These are phyloP conservation scores for Geophilus truncorum DNA, from an alignment of 2,888 invertebrate genomes.

Conservation along the genomic window DNA sequence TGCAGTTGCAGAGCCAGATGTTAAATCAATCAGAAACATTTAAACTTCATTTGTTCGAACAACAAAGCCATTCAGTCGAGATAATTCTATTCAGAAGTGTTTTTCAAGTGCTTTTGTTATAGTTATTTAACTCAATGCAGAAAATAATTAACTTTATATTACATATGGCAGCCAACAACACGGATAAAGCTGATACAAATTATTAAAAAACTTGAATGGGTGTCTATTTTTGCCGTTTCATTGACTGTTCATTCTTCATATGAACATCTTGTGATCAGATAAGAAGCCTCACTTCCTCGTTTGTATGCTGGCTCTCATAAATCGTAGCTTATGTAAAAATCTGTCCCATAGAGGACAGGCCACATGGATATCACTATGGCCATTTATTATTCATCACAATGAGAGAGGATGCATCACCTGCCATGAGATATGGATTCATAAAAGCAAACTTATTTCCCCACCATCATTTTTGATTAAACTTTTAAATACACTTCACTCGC, in stretches of 20 bases:
- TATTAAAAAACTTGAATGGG: too few relatives aligned
- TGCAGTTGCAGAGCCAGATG: too few relatives aligned
- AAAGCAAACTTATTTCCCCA: conserved; percentile 2
- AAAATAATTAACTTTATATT: too few relatives aligned
- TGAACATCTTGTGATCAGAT: conserved; percentile 3
- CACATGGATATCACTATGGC: background rate
- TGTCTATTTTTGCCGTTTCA: background rate
- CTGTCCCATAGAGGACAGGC: conserved; percentile 14
- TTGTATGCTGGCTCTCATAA: conserved; percentile 7
- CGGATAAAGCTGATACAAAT: too few relatives aligned
- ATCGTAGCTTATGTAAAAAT: conserved; percentile 8
- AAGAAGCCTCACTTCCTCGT: background rate
- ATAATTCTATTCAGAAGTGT: too few relatives aligned
- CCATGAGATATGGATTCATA: conserved; percentile 12
- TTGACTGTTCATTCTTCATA: background rate
- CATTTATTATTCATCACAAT: conserved; percentile 18
- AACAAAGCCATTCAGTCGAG: too few relatives aligned
- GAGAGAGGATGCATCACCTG: background rate
- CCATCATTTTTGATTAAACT: conserved; percentile 3
- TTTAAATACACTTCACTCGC: background rate
- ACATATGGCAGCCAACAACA: too few relatives aligned
- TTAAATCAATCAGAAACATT: too few relatives aligned
- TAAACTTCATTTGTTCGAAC: too few relatives aligned
- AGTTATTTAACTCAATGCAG: too few relatives aligned
- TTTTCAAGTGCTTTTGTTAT: too few relatives aligned